phyloP scores from a whole-genome alignment of 2,113 vertebrate species.

The Chionis minor region DNA sequence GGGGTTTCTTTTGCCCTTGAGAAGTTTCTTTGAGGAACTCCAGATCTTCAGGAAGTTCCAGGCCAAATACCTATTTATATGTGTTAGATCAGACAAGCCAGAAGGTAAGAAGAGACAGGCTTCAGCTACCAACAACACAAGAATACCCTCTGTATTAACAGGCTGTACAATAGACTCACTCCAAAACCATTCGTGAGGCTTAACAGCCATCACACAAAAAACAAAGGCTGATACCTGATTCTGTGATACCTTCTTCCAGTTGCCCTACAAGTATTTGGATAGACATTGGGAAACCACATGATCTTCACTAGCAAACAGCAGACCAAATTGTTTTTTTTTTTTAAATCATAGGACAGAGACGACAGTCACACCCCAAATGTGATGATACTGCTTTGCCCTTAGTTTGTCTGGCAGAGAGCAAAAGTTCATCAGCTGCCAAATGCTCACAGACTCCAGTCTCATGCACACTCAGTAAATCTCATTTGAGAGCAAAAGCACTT shows the following conservation, averaged over 20 bases:
- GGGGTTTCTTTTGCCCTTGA: not conserved
- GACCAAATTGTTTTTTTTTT: no score
- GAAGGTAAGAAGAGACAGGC: not conserved
- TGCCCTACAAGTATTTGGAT: not conserved
- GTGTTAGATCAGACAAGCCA: not conserved
- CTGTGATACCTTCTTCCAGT: not conserved
- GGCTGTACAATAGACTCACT: not conserved
- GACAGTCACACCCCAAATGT: not conserved
- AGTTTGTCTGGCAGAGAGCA: rapidly evolving
- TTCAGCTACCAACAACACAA: not conserved
- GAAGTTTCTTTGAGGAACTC: not conserved
- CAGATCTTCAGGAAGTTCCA: not conserved
- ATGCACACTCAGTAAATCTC: not conserved
- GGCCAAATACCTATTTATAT: rapidly evolving
- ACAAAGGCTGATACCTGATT: not conserved
- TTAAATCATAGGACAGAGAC: not conserved
- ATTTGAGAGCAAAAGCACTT: not conserved
- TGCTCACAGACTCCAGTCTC: not conserved
- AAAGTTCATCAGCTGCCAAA: not conserved
- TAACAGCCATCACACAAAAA: not conserved
- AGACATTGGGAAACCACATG: not conserved
- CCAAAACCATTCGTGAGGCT: not conserved
- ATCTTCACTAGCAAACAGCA: not conserved
- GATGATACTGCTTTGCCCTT: not conserved
- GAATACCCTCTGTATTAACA: not conserved